Percentiles rank a stretch among this genome's conserved stretches.
Evolutionary conservation across 2,888 invertebrate species (phyloP).

Genomic region (Xestoiulus laeticollis): DNA sequence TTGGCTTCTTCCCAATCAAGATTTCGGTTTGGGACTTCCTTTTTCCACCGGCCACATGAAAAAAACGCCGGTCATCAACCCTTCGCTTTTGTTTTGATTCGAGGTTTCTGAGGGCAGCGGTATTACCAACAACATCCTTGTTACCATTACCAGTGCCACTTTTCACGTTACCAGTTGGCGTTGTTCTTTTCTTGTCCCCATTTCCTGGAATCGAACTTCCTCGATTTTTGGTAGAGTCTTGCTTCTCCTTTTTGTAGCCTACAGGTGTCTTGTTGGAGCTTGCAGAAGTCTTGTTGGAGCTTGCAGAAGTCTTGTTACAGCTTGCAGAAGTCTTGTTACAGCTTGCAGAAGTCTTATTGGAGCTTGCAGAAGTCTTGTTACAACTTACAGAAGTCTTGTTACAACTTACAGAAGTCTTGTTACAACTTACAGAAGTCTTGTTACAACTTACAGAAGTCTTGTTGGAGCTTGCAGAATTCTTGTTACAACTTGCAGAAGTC

Average conservation of each 20-base stretch:
- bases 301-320: neutral
- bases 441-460: neutral
- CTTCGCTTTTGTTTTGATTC: slow-evolving; percentile 14
- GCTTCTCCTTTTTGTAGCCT: neutral
- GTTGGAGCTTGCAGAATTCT: neutral
- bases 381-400: neutral
- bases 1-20: slow-evolving; percentile 28
- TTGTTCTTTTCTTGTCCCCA: neutral
- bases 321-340: neutral
- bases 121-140: neutral
- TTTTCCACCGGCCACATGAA: neutral
- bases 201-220: neutral
- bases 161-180: neutral
- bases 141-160: neutral
- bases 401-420: neutral
- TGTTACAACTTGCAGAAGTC: neutral
- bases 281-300: neutral
- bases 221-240: neutral
- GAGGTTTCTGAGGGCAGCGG: neutral
- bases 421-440: neutral
- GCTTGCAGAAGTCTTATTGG: neutral
- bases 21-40: slow-evolving; percentile 5
- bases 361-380: neutral
- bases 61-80: slow-evolving; percentile 7
- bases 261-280: neutral